Percentiles rank a stretch among this genome's conserved stretches.
These are phyloP conservation scores for Athene cunicularia DNA, from an alignment of 2,113 vertebrate species.

Conservation along the genomic window DNA sequence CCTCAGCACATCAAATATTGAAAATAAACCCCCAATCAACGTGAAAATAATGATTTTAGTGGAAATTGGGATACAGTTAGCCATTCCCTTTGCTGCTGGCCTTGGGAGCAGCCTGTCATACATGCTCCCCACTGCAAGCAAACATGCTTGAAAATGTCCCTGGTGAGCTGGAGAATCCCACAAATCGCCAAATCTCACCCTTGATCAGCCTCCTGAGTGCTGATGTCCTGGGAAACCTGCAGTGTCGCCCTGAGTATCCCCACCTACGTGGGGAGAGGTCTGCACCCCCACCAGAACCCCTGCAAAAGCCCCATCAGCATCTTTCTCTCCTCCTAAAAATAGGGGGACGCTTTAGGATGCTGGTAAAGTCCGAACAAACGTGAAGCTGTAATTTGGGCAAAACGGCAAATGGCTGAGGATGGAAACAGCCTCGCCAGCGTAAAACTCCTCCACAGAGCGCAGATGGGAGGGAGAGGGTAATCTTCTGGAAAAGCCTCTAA, in stretches of 20 bases:
- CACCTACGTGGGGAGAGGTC: accelerated
- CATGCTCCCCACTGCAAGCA: too few relatives aligned
- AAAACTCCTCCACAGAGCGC: constrained; percentile 65
- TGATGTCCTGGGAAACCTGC: background rate
- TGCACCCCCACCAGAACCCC: background rate
- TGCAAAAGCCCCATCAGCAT: background rate
- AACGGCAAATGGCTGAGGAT: constrained; percentile 49
- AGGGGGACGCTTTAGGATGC: accelerated
- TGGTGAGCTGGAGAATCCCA: background rate
- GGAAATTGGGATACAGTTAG: background rate
- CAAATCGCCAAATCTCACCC: background rate
- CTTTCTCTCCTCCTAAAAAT: accelerated
- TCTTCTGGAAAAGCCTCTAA: constrained; percentile 87
- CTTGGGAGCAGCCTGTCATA: background rate
- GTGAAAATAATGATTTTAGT: background rate
- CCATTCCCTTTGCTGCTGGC: background rate
- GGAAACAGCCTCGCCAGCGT: constrained; percentile 38
- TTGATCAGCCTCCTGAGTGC: background rate
- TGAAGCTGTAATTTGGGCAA: constrained; percentile 38
- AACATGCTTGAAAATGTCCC: background rate
- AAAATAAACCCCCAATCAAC: background rate
- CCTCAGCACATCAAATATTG: background rate
- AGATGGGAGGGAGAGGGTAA: constrained; percentile 85
- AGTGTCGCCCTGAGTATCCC: accelerated
- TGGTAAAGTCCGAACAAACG: background rate